These are phyloP conservation scores for Hemiprocne comata DNA, from an alignment of 2,113 vertebrate genomes.

Conservation along the genomic window DNA sequence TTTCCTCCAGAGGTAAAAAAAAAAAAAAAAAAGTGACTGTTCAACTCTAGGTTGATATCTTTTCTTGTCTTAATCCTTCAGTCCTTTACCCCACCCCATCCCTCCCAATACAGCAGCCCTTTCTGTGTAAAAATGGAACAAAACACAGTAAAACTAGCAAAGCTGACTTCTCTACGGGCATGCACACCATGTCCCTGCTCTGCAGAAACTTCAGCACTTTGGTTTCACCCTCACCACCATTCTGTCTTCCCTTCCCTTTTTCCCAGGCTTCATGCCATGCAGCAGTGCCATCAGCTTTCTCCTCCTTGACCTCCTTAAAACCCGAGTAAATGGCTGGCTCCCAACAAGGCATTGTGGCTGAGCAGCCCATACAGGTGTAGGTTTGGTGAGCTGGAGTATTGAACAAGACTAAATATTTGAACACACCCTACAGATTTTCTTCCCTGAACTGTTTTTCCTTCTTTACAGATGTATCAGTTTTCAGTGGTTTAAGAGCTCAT, in stretches of 20 bases:
- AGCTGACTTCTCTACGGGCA: neutral
- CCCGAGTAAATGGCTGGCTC: neutral
- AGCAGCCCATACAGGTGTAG: neutral
- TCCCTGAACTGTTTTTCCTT: neutral
- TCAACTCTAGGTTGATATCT: neutral
- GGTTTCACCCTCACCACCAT: neutral
- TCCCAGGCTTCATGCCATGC: rapidly evolving
- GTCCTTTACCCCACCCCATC: neutral
- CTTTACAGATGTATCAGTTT: neutral
- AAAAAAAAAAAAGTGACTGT: neutral
- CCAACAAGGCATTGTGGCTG: rapidly evolving
- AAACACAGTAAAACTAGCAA: neutral
- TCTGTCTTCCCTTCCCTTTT: neutral
- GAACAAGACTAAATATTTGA: neutral
- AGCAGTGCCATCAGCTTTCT: neutral
- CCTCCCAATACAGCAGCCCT: rapidly evolving
- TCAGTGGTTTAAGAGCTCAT: neutral
- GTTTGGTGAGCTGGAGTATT: neutral
- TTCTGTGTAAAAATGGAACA: neutral
- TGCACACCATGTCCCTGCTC: neutral
- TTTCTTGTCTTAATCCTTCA: neutral
- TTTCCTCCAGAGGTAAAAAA: neutral
- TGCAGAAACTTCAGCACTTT: neutral
- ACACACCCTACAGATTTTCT: neutral
- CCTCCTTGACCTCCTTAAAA: neutral